Evolutionary conservation across 2,797 vertebrate genomes (phyloP), one percentile per base, ranked within the genome.

Genomic region (Sorex maritimensis): DNA sequence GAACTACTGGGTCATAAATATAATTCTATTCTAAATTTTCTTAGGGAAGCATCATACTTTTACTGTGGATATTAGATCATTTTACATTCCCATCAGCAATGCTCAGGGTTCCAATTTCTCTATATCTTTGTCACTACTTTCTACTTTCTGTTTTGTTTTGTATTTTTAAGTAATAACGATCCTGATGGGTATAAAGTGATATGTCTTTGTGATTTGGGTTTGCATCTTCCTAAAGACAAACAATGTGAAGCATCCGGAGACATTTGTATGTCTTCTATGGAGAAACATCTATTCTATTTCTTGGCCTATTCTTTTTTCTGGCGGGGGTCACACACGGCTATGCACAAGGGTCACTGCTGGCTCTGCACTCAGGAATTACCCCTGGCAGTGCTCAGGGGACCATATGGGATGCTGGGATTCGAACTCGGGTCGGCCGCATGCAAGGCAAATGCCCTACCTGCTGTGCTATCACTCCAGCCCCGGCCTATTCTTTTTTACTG

Each of bases 201-300:
- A 79, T 17, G 19, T 65, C 52, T 24, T 26, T 78, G 15, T 90
- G 24, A 15, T 44, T 75, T 82, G 24, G 58, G 83, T 80, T 92
- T 88, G 41, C 34, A 85, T 90, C 88, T 92, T 7, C 34, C 63
- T 82, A 94, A 84, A 41, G 8, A 83, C 46, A 84, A 73, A 44
- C 28, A 38, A 77, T 67, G 14, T n/a, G 65, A 30, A 68, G 5
- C 6, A 73, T 49, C 23, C 55, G 44, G 30, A 5, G 72, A 9
- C 28, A 75, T 28, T 52, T 65, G 44, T 86, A 19, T n/a, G 71
- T 91, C 17, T 88, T 79, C 49, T 86, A 83, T 52, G 17, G 41
- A 90, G 71, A 92, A 88, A 69, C 41, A 44, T 44, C 41, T 61
- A 67, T 80, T 65, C 30, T 81, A 73, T 46, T 79, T 68, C 63